Evolutionary conservation across 2,888 invertebrate species (phyloP).

Genomic region (Elmis aenea): DNA sequence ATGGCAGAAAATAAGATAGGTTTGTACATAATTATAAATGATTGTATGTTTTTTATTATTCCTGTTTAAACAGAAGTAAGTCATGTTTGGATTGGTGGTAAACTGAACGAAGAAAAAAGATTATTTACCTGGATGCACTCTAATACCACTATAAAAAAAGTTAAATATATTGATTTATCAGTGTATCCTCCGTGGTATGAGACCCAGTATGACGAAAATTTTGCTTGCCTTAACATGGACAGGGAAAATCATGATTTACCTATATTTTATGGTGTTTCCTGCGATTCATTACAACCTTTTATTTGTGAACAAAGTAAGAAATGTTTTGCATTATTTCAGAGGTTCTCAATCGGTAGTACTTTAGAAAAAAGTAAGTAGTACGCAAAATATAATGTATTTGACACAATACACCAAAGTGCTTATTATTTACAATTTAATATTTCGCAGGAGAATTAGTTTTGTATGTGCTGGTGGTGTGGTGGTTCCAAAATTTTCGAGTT

Average conservation of each 20-base stretch:
- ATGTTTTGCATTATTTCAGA: too few relatives aligned
- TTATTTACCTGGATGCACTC: conserved; percentile 2
- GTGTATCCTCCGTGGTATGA: conserved; percentile 6
- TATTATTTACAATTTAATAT: too few relatives aligned
- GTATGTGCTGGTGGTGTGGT: too few relatives aligned
- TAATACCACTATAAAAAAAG: not conserved
- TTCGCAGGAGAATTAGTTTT: too few relatives aligned
- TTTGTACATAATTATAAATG: not conserved
- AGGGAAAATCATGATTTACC: conserved; percentile 6
- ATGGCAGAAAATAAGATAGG: conserved; percentile 7
- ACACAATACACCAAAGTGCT: too few relatives aligned
- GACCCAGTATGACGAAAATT: not conserved
- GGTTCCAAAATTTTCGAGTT: not conserved
- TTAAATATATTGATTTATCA: not conserved
- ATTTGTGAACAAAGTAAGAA: conserved; percentile 4
- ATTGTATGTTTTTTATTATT: not conserved
- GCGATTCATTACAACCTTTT: conserved; percentile 2
- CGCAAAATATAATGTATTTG: too few relatives aligned
- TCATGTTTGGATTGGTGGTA: conserved; percentile 6
- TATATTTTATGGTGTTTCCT: conserved; percentile 7
- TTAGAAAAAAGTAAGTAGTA: too few relatives aligned
- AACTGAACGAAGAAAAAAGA: not conserved
- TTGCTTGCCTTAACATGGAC: conserved; percentile 6
- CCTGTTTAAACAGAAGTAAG: conserved; percentile 1
- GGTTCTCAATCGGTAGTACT: too few relatives aligned